Evolutionary conservation across 2,888 invertebrate genomes (phyloP), one percentile per base, ranked within the genome.

Genomic region (Rhingia campestris): DNA sequence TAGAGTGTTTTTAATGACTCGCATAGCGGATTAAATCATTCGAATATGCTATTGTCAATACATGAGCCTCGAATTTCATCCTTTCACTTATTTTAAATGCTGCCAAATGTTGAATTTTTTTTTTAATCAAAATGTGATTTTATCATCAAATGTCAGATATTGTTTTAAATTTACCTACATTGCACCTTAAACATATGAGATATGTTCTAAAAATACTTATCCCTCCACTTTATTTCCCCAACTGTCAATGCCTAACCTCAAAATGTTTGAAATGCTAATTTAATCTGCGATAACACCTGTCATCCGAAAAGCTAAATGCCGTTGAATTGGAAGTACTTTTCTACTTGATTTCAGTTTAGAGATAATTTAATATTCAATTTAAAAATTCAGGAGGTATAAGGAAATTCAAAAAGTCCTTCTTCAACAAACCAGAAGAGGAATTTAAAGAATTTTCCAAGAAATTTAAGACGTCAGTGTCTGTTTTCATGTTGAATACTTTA

Each of bases 331-430:
- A 22, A 4, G 49, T n/a, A 30, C n/a, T 30, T 30, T 30, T 12
- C 39, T 43, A 41, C n/a, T 14, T 45, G 35, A 47, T 61, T 61
- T 47, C 9, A 61, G 45, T 5, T 43, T 32, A 43, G 41, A 7
- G n/a, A 43, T n/a, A n/a, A 58, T 43, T 43, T 41, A n/a, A 41
- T 58, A 41, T 58, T 41, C 6, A 22, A n/a, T 32, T 30, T 22
- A 6, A 43, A 12, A 54, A 22, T 3, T 9, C 7, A 4, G 2
- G 9, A 30, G 3, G 4, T 7, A 9, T 4, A 49, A 49, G 4
- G n/a, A 6, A 59, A 33, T 59, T 45, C 14, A 4, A 9, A n/a
- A 14, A 41, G 32, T 58, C 7, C 6, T 58, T 32, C 4, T n/a
- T 45, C 4, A 9, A 0, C 4, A 3, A 6, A 0, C 2, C 30